Evolutionary conservation across 2,888 invertebrate species (phyloP).

Genomic region (Agonopterix subpropinquella): DNA sequence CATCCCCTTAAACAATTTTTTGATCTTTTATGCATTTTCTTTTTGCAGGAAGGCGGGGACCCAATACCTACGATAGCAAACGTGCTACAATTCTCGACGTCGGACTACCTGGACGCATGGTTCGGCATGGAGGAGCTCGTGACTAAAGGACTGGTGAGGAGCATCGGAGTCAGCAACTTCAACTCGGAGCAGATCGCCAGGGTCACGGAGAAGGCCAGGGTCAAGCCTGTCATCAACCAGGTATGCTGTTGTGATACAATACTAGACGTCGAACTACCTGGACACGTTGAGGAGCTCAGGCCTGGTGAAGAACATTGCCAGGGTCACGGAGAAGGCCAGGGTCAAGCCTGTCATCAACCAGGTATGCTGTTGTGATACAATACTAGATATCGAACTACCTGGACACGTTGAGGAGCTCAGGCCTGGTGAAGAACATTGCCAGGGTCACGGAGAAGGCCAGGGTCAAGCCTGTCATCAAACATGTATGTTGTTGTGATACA

Average conservation of each 20-base stretch:
- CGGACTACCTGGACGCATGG: conserved; percentile 87
- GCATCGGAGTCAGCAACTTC: conserved; percentile 92
- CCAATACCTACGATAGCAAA: conserved; percentile 77
- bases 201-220: conserved; percentile 77
- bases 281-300: conserved; percentile 89
- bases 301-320: conserved; percentile 82
- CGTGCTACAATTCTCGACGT: conserved; percentile 49
- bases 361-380: conserved; percentile 49
- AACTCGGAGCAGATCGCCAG: conserved; percentile 85
- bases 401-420: conserved; percentile 83
- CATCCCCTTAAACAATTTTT: too few species aligned
- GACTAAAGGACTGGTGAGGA: conserved; percentile 78
- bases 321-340: conserved; percentile 78
- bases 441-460: background rate
- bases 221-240: conserved; percentile 83
- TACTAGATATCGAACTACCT: conserved; percentile 86
- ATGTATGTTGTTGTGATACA: too few species aligned
- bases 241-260: conserved; percentile 49
- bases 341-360: conserved; percentile 83
- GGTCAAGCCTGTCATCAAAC: background rate
- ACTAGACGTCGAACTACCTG: conserved; percentile 77
- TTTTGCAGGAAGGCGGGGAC: conserved; percentile 59
- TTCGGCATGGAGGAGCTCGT: conserved; percentile 86
- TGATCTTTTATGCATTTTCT: too few species aligned
- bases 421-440: conserved; percentile 81